Evolutionary conservation across 2,113 vertebrate genomes (phyloP).

Genomic region (Micromys minutus): DNA sequence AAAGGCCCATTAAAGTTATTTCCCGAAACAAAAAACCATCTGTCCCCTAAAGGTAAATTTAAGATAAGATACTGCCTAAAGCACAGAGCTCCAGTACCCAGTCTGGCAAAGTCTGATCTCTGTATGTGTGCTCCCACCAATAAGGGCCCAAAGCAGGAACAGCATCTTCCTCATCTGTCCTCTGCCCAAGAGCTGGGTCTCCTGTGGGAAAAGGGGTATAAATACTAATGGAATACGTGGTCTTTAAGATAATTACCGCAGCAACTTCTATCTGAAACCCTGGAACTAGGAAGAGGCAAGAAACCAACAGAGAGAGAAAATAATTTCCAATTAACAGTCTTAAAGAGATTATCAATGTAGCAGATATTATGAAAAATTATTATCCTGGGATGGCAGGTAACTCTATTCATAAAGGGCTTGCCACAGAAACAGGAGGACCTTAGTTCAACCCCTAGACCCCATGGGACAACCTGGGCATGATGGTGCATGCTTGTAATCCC

Average conservation of each 20-base stretch:
- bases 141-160: neutral
- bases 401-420: neutral
- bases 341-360: neutral
- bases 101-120: too few relatives aligned
- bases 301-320: neutral
- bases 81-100: fast-evolving
- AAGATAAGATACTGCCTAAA: neutral
- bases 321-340: neutral
- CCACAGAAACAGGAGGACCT: neutral
- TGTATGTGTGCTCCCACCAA: fast-evolving
- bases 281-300: neutral
- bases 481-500: neutral
- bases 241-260: neutral
- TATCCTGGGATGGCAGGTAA: neutral
- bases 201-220: fast-evolving
- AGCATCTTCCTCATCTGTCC: fast-evolving
- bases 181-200: neutral
- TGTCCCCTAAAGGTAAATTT: neutral
- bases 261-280: neutral
- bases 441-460: neutral
- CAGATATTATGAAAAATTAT: neutral
- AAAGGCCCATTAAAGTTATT: conserved; percentile 3
- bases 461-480: too few relatives aligned
- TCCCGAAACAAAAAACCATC: conserved; percentile 46
- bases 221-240: fast-evolving